Conservation (phyloP, 2,797 vertebrate species). For the Peromyscus eremicus region DNA sequence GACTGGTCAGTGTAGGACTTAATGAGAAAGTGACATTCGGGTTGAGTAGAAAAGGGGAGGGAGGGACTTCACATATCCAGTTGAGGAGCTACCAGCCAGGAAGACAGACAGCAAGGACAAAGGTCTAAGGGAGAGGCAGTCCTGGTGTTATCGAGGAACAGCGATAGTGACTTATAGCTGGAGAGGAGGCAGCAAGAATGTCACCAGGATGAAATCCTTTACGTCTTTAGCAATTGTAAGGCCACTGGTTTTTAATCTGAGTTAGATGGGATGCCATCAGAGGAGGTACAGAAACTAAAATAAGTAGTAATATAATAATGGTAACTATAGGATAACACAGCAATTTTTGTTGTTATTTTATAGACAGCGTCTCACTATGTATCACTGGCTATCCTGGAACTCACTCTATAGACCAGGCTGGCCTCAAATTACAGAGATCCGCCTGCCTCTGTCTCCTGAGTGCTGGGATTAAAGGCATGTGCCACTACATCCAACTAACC, state of each 20-base stretch:
- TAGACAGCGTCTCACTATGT: not conserved
- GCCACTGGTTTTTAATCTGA: conserved; percentile 42
- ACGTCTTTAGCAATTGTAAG: not conserved
- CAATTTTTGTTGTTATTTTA: not conserved
- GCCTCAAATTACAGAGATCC: not conserved
- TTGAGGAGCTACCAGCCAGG: not conserved
- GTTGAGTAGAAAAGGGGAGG: not conserved
- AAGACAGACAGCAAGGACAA: not conserved
- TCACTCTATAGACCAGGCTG: not conserved
- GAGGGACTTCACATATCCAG: not conserved
- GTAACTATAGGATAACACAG: not conserved
- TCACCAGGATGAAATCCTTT: not conserved
- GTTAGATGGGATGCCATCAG: not conserved
- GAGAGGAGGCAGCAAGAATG: not conserved
- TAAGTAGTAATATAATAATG: not conserved
- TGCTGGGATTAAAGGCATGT: not conserved
- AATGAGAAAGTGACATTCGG: not conserved
- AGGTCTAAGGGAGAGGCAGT: not conserved
- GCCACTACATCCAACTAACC: not conserved
- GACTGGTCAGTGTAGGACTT: not conserved
- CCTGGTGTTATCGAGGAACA: not conserved
- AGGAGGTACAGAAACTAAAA: conserved; percentile 11
- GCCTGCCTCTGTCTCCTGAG: not conserved
- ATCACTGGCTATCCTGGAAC: not conserved
- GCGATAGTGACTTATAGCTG: not conserved